phyloP scores from a whole-genome alignment of 2,888 invertebrate genomes.

The Stenodera caucasica region DNA sequence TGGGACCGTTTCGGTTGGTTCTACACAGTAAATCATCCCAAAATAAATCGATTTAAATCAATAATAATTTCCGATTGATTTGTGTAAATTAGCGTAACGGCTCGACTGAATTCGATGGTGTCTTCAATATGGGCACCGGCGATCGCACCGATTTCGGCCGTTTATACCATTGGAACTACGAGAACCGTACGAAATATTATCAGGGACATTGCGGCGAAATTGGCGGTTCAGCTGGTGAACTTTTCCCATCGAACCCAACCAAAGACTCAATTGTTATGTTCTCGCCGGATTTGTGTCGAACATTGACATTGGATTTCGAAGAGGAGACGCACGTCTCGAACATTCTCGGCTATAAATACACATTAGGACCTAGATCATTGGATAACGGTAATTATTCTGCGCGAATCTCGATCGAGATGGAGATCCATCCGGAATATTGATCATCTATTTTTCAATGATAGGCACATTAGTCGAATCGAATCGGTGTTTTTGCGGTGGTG shows the following conservation, averaged over 20 bases:
- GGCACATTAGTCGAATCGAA: slow-evolving; percentile 62
- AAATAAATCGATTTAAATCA: background rate
- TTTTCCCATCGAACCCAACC: slow-evolving; percentile 69
- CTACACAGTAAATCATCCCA: slow-evolving; percentile 60
- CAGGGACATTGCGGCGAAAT: slow-evolving; percentile 63
- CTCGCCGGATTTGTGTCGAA: slow-evolving; percentile 76
- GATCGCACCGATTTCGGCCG: slow-evolving; percentile 68
- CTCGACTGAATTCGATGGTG: slow-evolving; percentile 71
- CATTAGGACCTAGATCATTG: background rate
- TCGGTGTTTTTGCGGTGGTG: slow-evolving; percentile 73
- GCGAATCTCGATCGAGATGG: no score
- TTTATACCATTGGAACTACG: slow-evolving; percentile 72
- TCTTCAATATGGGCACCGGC: slow-evolving; percentile 77
- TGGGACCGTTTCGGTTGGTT: slow-evolving; percentile 87
- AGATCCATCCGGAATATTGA: no score
- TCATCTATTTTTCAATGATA: slow-evolving; percentile 48
- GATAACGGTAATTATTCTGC: no score
- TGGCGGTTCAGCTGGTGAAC: slow-evolving; percentile 78
- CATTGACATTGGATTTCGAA: slow-evolving; percentile 58
- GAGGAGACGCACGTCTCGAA: background rate
- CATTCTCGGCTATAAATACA: background rate
- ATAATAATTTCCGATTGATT: slow-evolving; percentile 4
- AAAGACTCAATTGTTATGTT: slow-evolving; percentile 66
- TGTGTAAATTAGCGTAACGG: slow-evolving; percentile 69
- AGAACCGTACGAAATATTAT: slow-evolving; percentile 60